Conservation (phyloP, 2,888 invertebrate species). For the Octonoba sinensis region DNA sequence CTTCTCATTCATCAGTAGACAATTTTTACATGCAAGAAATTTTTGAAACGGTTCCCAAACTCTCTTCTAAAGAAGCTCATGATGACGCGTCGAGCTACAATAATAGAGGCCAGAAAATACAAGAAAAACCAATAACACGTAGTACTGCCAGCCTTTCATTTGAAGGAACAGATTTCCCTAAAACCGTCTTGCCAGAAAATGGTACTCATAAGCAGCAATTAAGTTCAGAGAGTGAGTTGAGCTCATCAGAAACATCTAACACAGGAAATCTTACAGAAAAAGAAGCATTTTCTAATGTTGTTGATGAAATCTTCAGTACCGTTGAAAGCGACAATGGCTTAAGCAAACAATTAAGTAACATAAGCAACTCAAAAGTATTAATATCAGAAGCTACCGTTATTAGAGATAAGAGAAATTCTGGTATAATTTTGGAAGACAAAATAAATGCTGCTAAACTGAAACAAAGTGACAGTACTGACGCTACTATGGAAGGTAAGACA, state of each 20-base stretch:
- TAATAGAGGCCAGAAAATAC: not conserved
- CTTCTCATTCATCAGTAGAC: constrained; percentile 30
- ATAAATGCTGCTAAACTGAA: constrained; percentile 14
- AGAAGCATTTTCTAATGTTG: constrained; percentile 25
- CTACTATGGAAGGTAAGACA: constrained; percentile 48
- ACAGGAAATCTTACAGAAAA: constrained; percentile 4
- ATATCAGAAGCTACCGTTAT: constrained; percentile 28
- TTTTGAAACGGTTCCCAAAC: constrained; percentile 5
- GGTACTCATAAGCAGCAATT: not conserved
- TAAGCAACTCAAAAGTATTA: constrained; percentile 6
- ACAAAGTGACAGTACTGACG: constrained; percentile 29
- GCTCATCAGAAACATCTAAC: not conserved
- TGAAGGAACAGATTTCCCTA: not conserved
- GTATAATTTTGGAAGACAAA: constrained; percentile 10
- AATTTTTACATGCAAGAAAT: constrained; percentile 36
- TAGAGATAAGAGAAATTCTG: constrained; percentile 12
- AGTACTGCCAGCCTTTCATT: constrained; percentile 16
- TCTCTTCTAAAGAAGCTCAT: not conserved
- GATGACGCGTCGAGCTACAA: too few relatives aligned
- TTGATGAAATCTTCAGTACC: constrained; percentile 25
- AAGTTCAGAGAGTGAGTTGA: not conserved
- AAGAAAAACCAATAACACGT: constrained; percentile 27
- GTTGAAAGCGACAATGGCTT: constrained; percentile 4
- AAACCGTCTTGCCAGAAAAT: not conserved
- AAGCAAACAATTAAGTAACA: not conserved